Conservation (phyloP, 2,888 invertebrate genomes). For the Hyposoter didymator region DNA sequence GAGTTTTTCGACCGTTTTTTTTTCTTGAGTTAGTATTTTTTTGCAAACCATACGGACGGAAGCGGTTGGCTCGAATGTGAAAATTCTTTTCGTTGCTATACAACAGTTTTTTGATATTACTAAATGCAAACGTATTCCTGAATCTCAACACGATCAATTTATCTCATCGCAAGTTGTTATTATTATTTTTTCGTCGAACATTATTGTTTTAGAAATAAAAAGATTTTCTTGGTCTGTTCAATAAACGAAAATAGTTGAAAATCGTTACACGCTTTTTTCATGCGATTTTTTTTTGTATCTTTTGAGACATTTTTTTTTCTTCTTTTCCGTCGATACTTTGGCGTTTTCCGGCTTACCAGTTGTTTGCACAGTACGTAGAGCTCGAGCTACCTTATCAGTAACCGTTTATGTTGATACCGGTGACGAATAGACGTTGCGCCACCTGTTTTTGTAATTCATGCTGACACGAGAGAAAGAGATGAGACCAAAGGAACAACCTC, state of each 20-base stretch:
- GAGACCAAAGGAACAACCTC: background rate
- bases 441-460: conserved; percentile 31
- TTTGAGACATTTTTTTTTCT: background rate
- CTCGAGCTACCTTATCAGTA: conserved; percentile 15
- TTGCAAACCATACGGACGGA: background rate
- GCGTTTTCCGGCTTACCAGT: background rate
- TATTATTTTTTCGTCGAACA: background rate
- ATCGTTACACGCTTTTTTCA: background rate
- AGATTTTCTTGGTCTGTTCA: background rate
- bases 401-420: background rate
- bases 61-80: background rate
- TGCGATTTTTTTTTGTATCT: background rate
- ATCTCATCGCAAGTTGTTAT: background rate
- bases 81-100: background rate
- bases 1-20: background rate
- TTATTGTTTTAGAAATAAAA: background rate
- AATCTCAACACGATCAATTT: background rate
- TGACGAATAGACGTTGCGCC: conserved; percentile 36
- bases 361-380: background rate
- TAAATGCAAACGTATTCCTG: background rate
- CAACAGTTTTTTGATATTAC: background rate
- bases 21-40: background rate
- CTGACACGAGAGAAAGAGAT: conserved; percentile 9
- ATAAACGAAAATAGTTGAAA: conserved; percentile 7
- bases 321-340: background rate